Base-by-base conservation (phyloP, 2,888 invertebrate genomes). In the Chydorus sphaericus region DNA sequence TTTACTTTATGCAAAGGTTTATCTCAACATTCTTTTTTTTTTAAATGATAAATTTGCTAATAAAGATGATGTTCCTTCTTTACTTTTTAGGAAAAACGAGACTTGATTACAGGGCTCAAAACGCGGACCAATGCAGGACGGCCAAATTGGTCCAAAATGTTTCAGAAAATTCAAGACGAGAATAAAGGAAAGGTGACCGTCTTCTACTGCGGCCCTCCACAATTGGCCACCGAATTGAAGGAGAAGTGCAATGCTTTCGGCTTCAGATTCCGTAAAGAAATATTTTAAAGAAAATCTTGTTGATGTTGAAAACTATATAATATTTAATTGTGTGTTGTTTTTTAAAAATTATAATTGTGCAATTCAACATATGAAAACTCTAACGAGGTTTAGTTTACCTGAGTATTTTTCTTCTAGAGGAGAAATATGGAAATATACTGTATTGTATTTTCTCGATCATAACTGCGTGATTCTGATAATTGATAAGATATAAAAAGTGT, bases 71-170 rank as follows among this genome's bases (percentile, higher is more conserved):
- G 5, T 20, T 44, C 1, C 7, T 10, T 4, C 14, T 7, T 44
- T 3, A 26, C 5, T 26, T 20, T 44, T 7, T 70, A 89, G 87
- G 90, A 88, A 67, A 89, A 92, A 68, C 79, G 89, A 10, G 92
- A 93, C 73, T 74, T 92, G n/a, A 90, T 93, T 60, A 93, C 93
- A 0, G 93, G 93, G 0, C 71, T 94, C 33, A 90, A 91, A 70
- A 93, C 93, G 0, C 77, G 92, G 60, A 93, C 92, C 0, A 91
- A 88, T 68, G 90, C 92, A 0, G 94, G 94, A 0, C 75, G 93
- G 23, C 94, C 94, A 0, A 89, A 93, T 70, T 94, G 93, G 92
- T 87, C 90, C 67, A 87, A 89, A 70, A 91, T 93, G 26, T 92
- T 93, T 73, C 83, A 86, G 63, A 83, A 88, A 65, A 76, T 93